Evolutionary conservation across 1,140 invertebrate genomes (phyloP), one percentile per base, ranked within the genome.

Genomic region (Belonocnema kinseyi): DNA sequence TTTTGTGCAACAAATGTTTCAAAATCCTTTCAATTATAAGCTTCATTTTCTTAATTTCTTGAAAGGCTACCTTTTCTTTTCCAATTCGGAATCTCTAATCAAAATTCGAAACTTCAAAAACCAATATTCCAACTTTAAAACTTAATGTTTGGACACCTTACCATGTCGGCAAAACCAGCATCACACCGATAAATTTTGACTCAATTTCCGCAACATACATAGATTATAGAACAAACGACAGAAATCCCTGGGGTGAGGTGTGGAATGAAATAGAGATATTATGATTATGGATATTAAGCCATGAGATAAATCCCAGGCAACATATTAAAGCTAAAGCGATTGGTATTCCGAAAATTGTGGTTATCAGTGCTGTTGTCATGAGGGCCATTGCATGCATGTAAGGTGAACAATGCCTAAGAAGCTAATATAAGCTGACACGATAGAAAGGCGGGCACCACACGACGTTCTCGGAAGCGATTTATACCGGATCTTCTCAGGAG

Each of bases 391-490:
- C 21, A 46, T 46, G 26, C 14, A 66, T 21, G 13, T 56, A 56
- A 56, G 54, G 61, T 66, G 61, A 66, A 66, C 33, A 66, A 66
- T 40, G 26, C 21, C 61, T 33, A 66, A 66, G 61, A 66, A 58
- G 73, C 73, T 74, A 53, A 74, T 74, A 74, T 74, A 56, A 74
- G 72, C 81, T 76, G 76, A 77, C 76, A 70, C 73, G 66, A 54
- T 77, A 72, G 74, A 74, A n/a, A 75, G 73, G 66, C 75, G 77
- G 74, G 78, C 81, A 80, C 77, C 77, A 77, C 73, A 77, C 76
- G 74, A 74, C 58, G 74, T 80, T 80, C 81, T 80, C 77, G 79
- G 77, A 82, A 80, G 77, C 78, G 78, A 77, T 80, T 82, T 80
- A 76, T 61, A 53, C 79, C n/a, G 50, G 61, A 79, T 50, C 26